phyloP scores from a whole-genome alignment of 1,140 invertebrate species.

The Macrosteles quadrilineatus region DNA sequence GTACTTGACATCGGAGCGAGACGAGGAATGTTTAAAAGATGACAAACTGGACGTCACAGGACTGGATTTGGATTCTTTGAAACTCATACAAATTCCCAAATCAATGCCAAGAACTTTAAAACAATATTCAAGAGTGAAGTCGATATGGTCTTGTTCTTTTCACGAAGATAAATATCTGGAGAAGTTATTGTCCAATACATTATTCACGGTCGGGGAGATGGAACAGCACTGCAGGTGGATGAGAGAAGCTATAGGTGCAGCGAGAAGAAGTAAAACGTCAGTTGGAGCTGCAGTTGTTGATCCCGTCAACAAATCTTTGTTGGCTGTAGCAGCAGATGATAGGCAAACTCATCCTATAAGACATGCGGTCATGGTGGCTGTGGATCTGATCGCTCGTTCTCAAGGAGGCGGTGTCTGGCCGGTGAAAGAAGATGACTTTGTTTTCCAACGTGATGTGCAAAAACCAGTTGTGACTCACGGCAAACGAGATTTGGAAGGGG shows the following conservation, averaged over 20 bases:
- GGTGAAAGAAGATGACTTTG: slow-evolving; percentile 7
- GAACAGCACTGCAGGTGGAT: slow-evolving; percentile 62
- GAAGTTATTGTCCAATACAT: slow-evolving; percentile 59
- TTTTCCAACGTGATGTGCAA: neutral
- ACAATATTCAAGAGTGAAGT: slow-evolving; percentile 65
- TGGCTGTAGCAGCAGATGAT: slow-evolving; percentile 66
- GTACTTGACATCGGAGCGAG: slow-evolving; percentile 9
- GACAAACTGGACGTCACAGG: slow-evolving; percentile 39
- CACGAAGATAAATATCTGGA: slow-evolving; percentile 74
- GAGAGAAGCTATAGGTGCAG: slow-evolving; percentile 56
- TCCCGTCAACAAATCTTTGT: slow-evolving; percentile 59
- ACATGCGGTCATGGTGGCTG: slow-evolving; percentile 82
- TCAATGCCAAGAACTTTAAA: slow-evolving; percentile 61
- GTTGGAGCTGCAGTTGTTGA: slow-evolving; percentile 68
- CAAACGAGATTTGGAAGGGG: slow-evolving; percentile 3
- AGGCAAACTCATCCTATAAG: slow-evolving; percentile 68
- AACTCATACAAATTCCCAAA: slow-evolving; percentile 60
- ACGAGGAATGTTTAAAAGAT: slow-evolving; percentile 17
- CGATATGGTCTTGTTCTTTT: slow-evolving; percentile 84
- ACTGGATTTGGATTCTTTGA: slow-evolving; percentile 56
- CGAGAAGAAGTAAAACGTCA: slow-evolving; percentile 46
- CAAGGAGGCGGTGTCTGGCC: slow-evolving; percentile 80
- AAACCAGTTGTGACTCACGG: neutral
- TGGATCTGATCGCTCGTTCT: slow-evolving; percentile 79
- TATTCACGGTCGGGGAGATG: slow-evolving; percentile 63